Percentiles rank a stretch among this genome's conserved stretches.
phyloP scores from a whole-genome alignment of 2,888 invertebrate genomes.

The Raillietiella orientalis region DNA sequence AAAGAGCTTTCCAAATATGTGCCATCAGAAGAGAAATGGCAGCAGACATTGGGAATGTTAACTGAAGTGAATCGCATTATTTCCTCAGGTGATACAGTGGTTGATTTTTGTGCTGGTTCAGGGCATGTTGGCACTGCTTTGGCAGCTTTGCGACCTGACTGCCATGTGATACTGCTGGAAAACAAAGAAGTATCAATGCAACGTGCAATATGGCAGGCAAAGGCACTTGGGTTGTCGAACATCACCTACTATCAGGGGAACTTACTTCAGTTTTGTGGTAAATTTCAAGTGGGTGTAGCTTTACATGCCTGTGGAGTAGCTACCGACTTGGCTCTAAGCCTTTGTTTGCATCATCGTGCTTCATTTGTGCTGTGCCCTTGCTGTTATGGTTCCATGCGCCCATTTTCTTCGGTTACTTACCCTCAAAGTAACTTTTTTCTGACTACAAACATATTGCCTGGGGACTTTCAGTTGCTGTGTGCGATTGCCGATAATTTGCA shows the following conservation, averaged over 20 bases:
- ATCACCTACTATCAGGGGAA: slow-evolving; percentile 53
- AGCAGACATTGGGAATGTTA: background rate
- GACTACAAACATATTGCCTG: background rate
- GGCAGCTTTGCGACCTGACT: slow-evolving; percentile 40
- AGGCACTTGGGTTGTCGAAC: slow-evolving; percentile 30
- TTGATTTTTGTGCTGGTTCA: slow-evolving; percentile 81
- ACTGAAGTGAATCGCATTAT: too few relatives aligned
- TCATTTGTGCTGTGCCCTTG: slow-evolving; percentile 72
- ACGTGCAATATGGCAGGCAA: slow-evolving; percentile 33
- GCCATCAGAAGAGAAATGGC: background rate
- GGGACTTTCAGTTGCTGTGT: slow-evolving; percentile 43
- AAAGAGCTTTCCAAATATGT: background rate
- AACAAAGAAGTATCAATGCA: slow-evolving; percentile 60
- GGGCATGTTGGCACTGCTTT: slow-evolving; percentile 67
- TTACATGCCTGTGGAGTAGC: slow-evolving; percentile 84
- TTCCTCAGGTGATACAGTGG: slow-evolving; percentile 34
- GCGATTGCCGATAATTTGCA: slow-evolving; percentile 58
- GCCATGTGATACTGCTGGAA: slow-evolving; percentile 47
- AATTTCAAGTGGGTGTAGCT: slow-evolving; percentile 49
- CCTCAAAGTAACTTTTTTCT: slow-evolving; percentile 29
- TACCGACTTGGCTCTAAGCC: slow-evolving; percentile 60
- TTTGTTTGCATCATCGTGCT: slow-evolving; percentile 38
- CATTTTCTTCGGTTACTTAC: slow-evolving; percentile 42
- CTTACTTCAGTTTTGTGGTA: slow-evolving; percentile 46
- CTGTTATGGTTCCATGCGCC: slow-evolving; percentile 62